phyloP scores from a whole-genome alignment of 64 coral and sea anemone species.

The Dendrophyllia cribrosa region DNA sequence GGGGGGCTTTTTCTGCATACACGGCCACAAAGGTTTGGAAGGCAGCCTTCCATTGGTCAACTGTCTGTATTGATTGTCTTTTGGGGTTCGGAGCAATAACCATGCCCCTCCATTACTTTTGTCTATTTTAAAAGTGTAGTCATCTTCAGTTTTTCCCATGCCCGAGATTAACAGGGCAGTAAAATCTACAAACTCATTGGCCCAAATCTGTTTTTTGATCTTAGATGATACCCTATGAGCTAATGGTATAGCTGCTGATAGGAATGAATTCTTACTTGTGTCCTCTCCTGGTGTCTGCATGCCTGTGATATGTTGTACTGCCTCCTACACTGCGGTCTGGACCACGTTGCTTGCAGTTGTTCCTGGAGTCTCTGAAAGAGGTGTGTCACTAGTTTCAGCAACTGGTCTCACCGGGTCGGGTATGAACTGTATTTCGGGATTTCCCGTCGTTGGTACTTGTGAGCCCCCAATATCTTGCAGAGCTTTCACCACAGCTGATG shows the following conservation, averaged over 20 bases:
- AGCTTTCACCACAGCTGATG: no score
- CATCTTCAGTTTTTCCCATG: background rate
- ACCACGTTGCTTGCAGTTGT: no score
- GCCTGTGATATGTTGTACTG: no score
- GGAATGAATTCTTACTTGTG: background rate
- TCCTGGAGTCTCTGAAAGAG: no score
- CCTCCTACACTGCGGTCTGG: no score
- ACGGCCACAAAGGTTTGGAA: conserved; percentile 64
- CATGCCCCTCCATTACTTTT: background rate
- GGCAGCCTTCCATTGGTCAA: conserved; percentile 46
- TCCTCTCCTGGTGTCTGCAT: no score
- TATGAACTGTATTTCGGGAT: no score
- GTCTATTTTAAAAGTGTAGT: background rate
- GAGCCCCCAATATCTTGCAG: no score
- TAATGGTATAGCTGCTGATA: background rate
- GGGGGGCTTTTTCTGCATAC: conserved; percentile 22
- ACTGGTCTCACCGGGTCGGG: no score
- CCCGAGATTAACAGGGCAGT: background rate
- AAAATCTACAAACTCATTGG: conserved; percentile 12
- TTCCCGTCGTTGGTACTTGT: no score
- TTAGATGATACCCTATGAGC: background rate
- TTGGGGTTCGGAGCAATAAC: background rate
- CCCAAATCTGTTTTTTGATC: conserved; percentile 11
- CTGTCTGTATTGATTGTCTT: background rate
- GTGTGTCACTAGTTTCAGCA: no score